A percentile compares a stretch with the other conserved stretches of the same genome.
These are phyloP conservation scores for Nectonema munidae DNA, from an alignment of 2,888 invertebrate species.

Conservation along the genomic window DNA sequence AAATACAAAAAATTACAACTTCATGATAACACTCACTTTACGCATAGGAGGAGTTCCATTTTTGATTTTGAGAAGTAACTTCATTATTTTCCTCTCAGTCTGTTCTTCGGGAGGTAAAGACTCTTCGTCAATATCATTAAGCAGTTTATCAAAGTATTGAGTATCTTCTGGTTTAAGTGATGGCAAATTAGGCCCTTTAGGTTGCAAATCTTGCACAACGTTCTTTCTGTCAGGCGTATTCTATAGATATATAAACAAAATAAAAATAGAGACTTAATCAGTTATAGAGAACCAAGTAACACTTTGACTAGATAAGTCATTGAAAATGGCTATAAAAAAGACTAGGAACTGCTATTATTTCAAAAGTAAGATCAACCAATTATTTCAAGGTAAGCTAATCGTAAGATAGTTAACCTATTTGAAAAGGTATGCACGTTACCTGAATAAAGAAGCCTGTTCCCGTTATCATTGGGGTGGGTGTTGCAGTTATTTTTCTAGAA, in stretches of 20 bases:
- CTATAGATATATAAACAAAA: conserved; percentile 25
- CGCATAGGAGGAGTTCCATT: conserved; percentile 98
- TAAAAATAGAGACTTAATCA: too few relatives aligned
- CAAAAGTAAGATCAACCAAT: too few relatives aligned
- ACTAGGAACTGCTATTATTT: too few relatives aligned
- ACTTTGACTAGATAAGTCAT: too few relatives aligned
- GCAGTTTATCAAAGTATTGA: conserved; percentile 90
- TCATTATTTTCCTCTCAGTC: conserved; percentile 96
- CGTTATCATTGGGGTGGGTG: conserved; percentile 55
- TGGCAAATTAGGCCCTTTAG: conserved; percentile 66
- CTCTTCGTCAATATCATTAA: conserved; percentile 91
- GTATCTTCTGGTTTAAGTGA: conserved; percentile 98
- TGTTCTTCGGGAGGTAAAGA: conserved; percentile 69
- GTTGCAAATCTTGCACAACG: conserved; percentile 51
- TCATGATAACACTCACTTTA: conserved; percentile 30
- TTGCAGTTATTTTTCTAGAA: conserved; percentile 75
- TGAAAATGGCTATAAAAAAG: too few relatives aligned
- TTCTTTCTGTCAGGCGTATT: conserved; percentile 24
- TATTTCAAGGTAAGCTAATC: too few relatives aligned
- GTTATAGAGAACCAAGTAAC: too few relatives aligned
- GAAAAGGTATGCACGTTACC: conserved; percentile 20
- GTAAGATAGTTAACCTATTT: conserved; percentile 23
- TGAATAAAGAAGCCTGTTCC: conserved; percentile 66
- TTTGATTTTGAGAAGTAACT: conserved; percentile 76
- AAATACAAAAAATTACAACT: neutral